Evolutionary conservation across 2,113 vertebrate genomes (phyloP), one percentile per base, ranked within the genome.

Genomic region (Alethe diademata): DNA sequence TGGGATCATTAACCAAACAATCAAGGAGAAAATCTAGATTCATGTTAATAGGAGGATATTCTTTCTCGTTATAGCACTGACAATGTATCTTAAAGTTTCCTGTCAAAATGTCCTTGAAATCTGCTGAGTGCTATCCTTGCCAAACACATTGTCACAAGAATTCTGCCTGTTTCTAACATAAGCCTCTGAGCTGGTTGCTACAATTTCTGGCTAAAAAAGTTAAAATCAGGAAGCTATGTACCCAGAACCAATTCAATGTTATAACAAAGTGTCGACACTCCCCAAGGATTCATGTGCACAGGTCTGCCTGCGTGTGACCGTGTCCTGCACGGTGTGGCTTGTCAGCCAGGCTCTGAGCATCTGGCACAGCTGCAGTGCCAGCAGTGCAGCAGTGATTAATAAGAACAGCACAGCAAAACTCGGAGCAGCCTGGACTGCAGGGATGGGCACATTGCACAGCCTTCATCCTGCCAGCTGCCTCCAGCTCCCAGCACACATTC

Each of bases 81-180:
- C 72, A 93, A n/a, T 2, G 5, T 92, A 61, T 86, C 75, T 81
- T 88, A 69, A 94, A 95, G 69, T 78, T 94, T 88, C 69, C 69
- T 94, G 92, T 93, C 96, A 95, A 96, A 95, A 95, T 19, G 78
- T 94, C 92, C 92, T 93, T 96, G 90, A 91, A 97, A 86, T 91
- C 76, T 92, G 83, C 80, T 57, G 79, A 96, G 90, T 57, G 64
- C 57, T 94, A 90, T 78, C 69, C 76, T 94, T 88, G 93, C 88
- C 92, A 93, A 95, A 83, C 60, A 95, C 82, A 78, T 57, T 88
- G 90, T 93, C 88, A 88, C 75, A 94, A 88, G 88, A 90, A 81
- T 82, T 86, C 69, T 94, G 82, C 43, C 78, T 78, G n/a, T 65
- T 94, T 92, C 90, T 93, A 83, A 86, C 90, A 84, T 47, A 90